Evolutionary conservation across 2,797 vertebrate species (phyloP).

Genomic region (Sebastiscus tertius): DNA sequence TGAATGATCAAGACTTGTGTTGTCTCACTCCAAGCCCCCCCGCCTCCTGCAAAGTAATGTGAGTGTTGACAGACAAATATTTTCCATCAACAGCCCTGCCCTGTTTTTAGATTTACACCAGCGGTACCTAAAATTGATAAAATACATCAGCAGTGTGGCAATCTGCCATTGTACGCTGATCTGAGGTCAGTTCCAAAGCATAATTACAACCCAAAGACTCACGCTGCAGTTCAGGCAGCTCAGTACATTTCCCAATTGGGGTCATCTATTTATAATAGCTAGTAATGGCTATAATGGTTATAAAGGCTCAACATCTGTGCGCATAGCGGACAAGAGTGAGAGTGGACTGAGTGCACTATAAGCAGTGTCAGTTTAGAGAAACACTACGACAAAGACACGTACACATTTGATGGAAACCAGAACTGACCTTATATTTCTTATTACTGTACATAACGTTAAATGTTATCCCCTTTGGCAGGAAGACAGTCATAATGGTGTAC

Average conservation of each 20-base stretch:
- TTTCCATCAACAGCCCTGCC: conserved; percentile 1
- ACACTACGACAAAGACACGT: not conserved
- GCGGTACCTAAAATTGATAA: not conserved
- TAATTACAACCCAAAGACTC: conserved; percentile 9
- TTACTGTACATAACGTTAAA: not conserved
- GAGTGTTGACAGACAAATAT: not conserved
- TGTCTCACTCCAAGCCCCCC: not conserved
- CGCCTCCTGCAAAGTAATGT: not conserved
- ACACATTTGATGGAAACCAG: conserved; percentile 3
- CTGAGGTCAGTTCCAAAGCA: conserved; percentile 2
- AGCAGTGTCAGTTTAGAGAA: not conserved
- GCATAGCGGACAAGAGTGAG: not conserved
- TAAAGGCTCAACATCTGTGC: conserved; percentile 34
- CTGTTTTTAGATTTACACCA: not conserved
- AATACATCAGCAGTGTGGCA: not conserved
- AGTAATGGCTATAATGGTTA: conserved; percentile 50
- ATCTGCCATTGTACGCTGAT: not conserved
- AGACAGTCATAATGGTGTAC: conserved; percentile 4
- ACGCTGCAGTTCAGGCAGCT: conserved; percentile 19
- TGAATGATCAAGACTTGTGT: not conserved
- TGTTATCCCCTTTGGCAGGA: conserved; percentile 7
- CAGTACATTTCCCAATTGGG: conserved; percentile 24
- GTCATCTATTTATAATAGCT: conserved; percentile 55
- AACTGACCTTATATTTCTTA: not conserved
- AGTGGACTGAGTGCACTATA: conserved; percentile 8